A percentile compares a stretch with the other conserved stretches of the same genome.
phyloP scores from a whole-genome alignment of 37 sponge, comb jelly and placozoan species.

The Petrosia ficiformis region DNA sequence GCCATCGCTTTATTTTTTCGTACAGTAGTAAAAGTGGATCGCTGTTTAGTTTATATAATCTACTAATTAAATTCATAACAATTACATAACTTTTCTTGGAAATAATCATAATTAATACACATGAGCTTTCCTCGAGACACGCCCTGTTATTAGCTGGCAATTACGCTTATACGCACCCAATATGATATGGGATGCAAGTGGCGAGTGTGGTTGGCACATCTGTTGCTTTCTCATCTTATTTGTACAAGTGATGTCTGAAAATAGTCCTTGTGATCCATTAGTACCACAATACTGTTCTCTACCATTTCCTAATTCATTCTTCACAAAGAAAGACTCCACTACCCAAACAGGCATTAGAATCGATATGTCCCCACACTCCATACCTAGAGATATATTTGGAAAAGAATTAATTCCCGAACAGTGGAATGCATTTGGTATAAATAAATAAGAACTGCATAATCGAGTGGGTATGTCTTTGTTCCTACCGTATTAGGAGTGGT shows the following conservation, averaged over 20 bases:
- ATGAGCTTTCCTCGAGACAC: no score
- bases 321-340: slow-evolving; percentile 7
- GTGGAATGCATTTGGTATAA: slow-evolving; percentile 74
- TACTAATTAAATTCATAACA: no score
- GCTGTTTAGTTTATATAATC: no score
- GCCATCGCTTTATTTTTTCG: neutral
- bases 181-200: neutral
- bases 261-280: slow-evolving; percentile 66
- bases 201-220: no score
- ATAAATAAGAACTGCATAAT: neutral
- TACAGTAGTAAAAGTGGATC: neutral
- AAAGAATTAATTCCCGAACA: slow-evolving; percentile 19
- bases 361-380: slow-evolving; percentile 33
- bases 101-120: no score
- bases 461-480: neutral
- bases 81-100: no score
- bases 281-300: slow-evolving; percentile 73
- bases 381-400: slow-evolving; percentile 41
- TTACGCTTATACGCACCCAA: neutral
- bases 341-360: slow-evolving; percentile 49
- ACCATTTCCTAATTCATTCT: slow-evolving; percentile 77
- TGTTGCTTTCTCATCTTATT: neutral
- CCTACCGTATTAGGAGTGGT: neutral
- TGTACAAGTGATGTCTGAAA: neutral
- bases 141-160: no score